These are phyloP conservation scores for Cavia aperea DNA, from an alignment of 2,113 vertebrate genomes.

Conservation along the genomic window DNA sequence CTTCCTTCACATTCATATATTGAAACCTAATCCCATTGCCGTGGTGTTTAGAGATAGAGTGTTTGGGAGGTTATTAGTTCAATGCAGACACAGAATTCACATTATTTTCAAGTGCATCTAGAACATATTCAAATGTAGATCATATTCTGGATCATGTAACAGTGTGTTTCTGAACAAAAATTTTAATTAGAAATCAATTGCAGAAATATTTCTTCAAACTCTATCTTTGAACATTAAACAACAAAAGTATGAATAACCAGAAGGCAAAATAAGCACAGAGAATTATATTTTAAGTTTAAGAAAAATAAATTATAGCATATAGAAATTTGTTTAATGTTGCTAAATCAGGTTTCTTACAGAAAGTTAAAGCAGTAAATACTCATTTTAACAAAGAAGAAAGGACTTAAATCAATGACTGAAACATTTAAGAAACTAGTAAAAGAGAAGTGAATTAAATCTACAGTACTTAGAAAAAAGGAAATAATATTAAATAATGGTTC, in stretches of 20 bases:
- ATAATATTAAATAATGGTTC: neutral
- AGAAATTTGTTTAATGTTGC: neutral
- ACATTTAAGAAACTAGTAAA: slow-evolving; percentile 17
- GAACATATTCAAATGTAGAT: neutral
- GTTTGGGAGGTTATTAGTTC: neutral
- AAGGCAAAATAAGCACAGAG: neutral
- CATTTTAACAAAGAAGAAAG: neutral
- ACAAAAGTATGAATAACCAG: neutral
- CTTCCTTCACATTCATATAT: neutral
- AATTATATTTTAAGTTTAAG: slow-evolving; percentile 25
- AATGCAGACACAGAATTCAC: neutral
- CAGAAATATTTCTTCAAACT: neutral
- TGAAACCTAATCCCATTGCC: neutral
- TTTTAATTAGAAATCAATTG: neutral
- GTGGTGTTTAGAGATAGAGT: neutral
- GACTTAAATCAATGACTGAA: neutral
- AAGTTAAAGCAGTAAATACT: neutral
- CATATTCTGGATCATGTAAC: neutral
- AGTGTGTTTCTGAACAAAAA: neutral
- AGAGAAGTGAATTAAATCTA: neutral
- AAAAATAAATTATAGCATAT: neutral
- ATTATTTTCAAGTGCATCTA: neutral
- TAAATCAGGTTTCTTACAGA: neutral
- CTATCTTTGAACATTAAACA: neutral
- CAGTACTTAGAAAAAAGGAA: neutral